Evolutionary conservation across 2,888 invertebrate genomes (phyloP).

Genomic region (Synergus japonicus): DNA sequence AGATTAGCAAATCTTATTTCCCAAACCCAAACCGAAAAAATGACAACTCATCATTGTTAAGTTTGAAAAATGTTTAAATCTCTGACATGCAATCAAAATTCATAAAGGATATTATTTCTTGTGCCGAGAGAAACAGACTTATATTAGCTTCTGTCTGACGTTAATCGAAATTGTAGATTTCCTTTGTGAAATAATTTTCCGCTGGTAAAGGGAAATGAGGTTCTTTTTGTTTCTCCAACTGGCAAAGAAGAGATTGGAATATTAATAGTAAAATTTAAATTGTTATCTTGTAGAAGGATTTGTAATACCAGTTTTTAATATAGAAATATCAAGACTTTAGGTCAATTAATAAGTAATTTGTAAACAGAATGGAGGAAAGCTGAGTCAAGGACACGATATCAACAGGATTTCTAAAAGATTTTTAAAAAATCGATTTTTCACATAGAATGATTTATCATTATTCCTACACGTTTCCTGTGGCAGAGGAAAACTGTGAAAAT

Average conservation of each 20-base stretch:
- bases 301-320: not conserved
- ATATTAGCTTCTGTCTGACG: not conserved
- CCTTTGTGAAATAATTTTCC: conserved; percentile 28
- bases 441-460: not conserved
- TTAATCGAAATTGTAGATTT: conserved; percentile 18
- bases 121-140: not conserved
- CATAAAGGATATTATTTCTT: not conserved
- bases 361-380: not conserved
- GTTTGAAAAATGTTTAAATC: not conserved
- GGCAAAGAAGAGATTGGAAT: not conserved
- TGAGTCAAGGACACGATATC: not conserved
- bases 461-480: conserved; percentile 20
- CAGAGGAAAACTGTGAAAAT: conserved; percentile 24
- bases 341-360: not conserved
- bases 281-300: not conserved
- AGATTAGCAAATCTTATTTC: conserved; percentile 1
- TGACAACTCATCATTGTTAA: not conserved
- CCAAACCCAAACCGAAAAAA: not conserved
- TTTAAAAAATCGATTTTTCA: not conserved
- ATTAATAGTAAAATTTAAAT: not conserved
- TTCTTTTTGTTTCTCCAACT: not conserved
- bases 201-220: conserved; percentile 13
- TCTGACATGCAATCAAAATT: not conserved
- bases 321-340: not conserved
- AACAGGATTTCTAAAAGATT: conserved; percentile 5